A percentile compares a stretch with the other conserved stretches of the same genome.
Evolutionary conservation across 2,113 vertebrate genomes (phyloP).

Genomic region (Tachycineta bicolor): DNA sequence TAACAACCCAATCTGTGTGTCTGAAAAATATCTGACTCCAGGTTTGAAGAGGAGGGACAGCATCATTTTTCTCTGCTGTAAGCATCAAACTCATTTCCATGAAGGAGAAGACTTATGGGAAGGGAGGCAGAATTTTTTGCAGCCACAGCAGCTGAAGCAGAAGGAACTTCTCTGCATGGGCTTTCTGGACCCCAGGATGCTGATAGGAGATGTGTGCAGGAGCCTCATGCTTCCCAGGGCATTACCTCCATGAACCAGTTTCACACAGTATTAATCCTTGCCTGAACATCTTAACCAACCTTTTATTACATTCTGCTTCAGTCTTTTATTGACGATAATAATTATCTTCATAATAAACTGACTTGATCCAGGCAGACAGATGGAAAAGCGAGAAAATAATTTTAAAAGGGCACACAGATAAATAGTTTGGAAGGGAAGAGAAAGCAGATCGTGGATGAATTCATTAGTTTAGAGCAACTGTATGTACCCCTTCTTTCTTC

Average conservation of each 20-base stretch:
- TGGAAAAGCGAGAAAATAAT: slow-evolving; percentile 10
- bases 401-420: slow-evolving; percentile 13
- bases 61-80: rapidly evolving
- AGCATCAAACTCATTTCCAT: not conserved
- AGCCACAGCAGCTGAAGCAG: not conserved
- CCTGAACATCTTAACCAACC: not conserved
- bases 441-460: slow-evolving; percentile 34
- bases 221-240: not conserved
- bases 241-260: not conserved
- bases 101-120: not conserved
- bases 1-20: not conserved
- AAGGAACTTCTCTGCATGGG: not conserved
- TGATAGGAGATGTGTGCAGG: not conserved
- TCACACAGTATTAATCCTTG: not conserved
- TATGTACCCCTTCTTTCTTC: not conserved
- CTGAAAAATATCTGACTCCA: not conserved
- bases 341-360: not conserved
- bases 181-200: not conserved
- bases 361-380: slow-evolving; percentile 32
- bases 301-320: not conserved
- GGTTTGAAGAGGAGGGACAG: not conserved
- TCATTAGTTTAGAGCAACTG: not conserved
- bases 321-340: not conserved
- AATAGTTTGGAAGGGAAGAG: slow-evolving; percentile 31
- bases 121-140: not conserved